Evolutionary conservation across 2,888 invertebrate genomes (phyloP).

Genomic region (Synergus gifuensis): DNA sequence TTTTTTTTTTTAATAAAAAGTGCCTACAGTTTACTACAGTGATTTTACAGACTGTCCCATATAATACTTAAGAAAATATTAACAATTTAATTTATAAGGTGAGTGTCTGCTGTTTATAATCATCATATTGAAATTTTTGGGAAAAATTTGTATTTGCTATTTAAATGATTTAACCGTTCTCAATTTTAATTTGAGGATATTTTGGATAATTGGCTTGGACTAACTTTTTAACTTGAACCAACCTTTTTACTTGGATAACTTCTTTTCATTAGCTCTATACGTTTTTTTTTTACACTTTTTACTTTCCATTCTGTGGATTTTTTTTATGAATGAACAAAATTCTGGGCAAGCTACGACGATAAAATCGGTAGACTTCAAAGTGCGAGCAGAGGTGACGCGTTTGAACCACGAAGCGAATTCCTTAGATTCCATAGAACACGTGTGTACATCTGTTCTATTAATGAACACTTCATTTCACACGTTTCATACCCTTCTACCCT

Average conservation of each 20-base stretch:
- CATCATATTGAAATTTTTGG: not conserved
- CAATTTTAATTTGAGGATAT: no score
- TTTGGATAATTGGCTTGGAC: no score
- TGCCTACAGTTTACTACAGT: not conserved
- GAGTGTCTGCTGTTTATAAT: not conserved
- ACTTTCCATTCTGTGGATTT: not conserved
- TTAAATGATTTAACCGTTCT: no score
- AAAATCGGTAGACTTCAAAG: slow-evolving; percentile 35
- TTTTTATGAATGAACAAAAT: not conserved
- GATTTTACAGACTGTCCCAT: not conserved
- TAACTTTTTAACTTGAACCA: no score
- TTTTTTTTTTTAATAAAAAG: not conserved
- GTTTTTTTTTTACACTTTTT: not conserved
- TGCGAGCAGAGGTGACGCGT: slow-evolving; percentile 22
- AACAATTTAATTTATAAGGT: not conserved
- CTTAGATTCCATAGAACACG: slow-evolving; percentile 59
- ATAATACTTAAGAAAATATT: not conserved
- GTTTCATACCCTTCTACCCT: slow-evolving; percentile 43
- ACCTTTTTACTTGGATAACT: no score
- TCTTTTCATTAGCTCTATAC: no score
- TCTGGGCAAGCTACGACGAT: not conserved
- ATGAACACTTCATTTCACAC: slow-evolving; percentile 61
- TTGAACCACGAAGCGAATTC: slow-evolving; percentile 60
- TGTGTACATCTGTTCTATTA: slow-evolving; percentile 67
- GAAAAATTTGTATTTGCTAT: no score